A percentile compares a stretch with the other conserved stretches of the same genome.
These are phyloP conservation scores for Acronicta alni DNA, from an alignment of 2,888 invertebrate genomes.

Conservation along the genomic window DNA sequence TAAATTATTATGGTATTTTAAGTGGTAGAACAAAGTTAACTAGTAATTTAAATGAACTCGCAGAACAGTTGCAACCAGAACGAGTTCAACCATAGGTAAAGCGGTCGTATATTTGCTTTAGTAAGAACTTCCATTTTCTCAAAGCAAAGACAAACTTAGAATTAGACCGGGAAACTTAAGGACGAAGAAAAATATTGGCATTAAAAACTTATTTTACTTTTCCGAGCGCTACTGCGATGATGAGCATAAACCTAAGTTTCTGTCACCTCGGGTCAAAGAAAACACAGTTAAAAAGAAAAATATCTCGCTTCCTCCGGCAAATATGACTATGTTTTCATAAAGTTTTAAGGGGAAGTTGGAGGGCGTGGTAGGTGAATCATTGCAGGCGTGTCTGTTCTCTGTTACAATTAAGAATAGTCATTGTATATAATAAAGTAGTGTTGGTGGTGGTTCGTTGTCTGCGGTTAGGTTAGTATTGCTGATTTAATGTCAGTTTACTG, in stretches of 20 bases:
- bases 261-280: conserved; percentile 22
- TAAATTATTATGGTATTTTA: no score
- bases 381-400: conserved; percentile 32
- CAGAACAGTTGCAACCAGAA: neutral
- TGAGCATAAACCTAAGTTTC: conserved; percentile 24
- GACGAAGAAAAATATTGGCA: conserved; percentile 26
- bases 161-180: conserved; percentile 12
- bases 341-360: conserved; percentile 38
- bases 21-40: no score
- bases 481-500: no score
- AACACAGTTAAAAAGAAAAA: conserved; percentile 43
- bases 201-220: conserved; percentile 33
- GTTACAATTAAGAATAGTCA: conserved; percentile 34
- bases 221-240: conserved; percentile 8
- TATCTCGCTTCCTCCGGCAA: conserved; percentile 16
- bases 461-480: no score
- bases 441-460: neutral
- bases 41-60: neutral
- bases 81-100: neutral
- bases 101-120: conserved; percentile 1
- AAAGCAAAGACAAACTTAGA: conserved; percentile 24
- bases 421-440: conserved; percentile 16
- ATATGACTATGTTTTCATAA: conserved; percentile 62
- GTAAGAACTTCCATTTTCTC: conserved; percentile 8
- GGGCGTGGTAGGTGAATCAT: conserved; percentile 34